A percentile compares a stretch with the other conserved stretches of the same genome.
phyloP scores from a whole-genome alignment of 2,797 vertebrate genomes.

The Xiphorhynchus erythropygius region DNA sequence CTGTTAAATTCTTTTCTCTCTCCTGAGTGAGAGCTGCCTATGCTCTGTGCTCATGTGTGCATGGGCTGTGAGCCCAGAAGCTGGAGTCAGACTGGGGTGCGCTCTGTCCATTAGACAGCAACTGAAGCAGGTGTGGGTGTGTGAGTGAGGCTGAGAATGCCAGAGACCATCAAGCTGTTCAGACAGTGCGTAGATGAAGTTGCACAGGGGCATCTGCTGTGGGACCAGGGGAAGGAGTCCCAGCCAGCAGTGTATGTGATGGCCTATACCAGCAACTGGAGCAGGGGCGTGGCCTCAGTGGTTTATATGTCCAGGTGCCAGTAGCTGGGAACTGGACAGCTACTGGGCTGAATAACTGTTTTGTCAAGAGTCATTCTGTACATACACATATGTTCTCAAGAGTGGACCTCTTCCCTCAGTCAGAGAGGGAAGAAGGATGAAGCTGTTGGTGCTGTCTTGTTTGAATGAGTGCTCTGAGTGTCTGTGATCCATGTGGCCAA shows the following conservation, averaged over 20 bases:
- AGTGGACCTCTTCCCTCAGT: not conserved
- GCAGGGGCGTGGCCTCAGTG: not conserved
- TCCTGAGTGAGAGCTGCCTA: not conserved
- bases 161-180: too few relatives aligned
- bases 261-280: not conserved
- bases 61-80: not conserved
- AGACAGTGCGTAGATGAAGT: not conserved
- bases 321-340: not conserved
- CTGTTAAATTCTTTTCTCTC: not conserved
- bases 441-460: not conserved
- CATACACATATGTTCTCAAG: not conserved
- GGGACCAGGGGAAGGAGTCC: not conserved
- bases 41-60: not conserved
- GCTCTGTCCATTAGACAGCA: not conserved
- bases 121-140: not conserved
- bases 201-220: rapidly evolving
- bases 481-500: not conserved
- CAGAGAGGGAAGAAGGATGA: not conserved
- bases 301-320: not conserved
- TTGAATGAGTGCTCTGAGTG: not conserved
- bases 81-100: too few relatives aligned
- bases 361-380: not conserved
- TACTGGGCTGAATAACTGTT: not conserved
- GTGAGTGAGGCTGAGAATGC: too few relatives aligned
- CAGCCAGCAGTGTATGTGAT: not conserved